Evolutionary conservation across 2,113 vertebrate species (phyloP), one percentile per base, ranked within the genome.

Genomic region (Oreochromis aureus): DNA sequence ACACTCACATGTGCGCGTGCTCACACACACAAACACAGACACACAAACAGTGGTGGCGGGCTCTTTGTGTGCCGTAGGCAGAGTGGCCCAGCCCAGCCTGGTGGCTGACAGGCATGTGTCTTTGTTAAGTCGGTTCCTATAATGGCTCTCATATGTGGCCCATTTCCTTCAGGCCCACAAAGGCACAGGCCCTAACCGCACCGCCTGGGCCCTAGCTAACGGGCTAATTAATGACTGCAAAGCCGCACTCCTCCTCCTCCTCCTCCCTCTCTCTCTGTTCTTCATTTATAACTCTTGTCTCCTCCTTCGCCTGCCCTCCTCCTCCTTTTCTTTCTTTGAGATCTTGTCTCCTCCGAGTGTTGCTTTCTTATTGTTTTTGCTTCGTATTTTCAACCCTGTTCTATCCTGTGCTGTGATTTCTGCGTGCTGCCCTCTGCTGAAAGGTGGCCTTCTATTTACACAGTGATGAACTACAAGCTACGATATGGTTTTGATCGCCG

Each of bases 101-200:
- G 96, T 96, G 97, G 97, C 92, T 98, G 97, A 98, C 97, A 98
- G 97, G 96, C 98, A 97, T 97, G 97, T 98, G 97, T 98, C 97
- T 97, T 97, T 97, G 97, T 96, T 98, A 98, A 95, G 93, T 96
- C 96, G 97, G 97, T 95, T 95, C 96, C 85, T 83, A 97, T 98
- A 98, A 98, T 98, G 97, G 97, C 95, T 98, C 97, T 98, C 98
- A 98, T 97, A 98, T 98, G 98, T 97, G 97, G 96, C 95, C 96
- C 96, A 97, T 98, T 98, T 98, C 96, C 95, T 95, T 93, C 90
- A 90, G 97, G 96, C 95, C 96, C 97, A 95, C 94, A 95, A 93
- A 95, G 93, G 91, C 95, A 93, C 96, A 97, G 97, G 97, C 96
- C 88, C 88, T 85, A 78, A 94, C 94, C 94, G 22, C 95, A 95